Conservation (phyloP, 1,140 invertebrate genomes). For the Drosophila mauritiana region DNA sequence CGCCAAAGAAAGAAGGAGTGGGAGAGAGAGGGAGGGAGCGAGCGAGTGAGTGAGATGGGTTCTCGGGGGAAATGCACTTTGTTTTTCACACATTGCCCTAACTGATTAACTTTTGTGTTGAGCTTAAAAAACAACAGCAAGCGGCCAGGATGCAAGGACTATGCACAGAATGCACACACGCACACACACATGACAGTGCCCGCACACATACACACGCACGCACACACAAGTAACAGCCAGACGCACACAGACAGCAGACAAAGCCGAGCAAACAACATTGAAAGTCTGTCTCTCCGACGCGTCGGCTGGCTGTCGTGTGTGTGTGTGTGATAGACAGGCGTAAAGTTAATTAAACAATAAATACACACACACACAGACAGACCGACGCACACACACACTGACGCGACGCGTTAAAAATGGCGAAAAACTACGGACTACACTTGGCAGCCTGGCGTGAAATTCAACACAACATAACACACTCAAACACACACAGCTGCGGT, state of each 20-base stretch:
- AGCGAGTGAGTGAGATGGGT: background rate
- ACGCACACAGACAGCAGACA: constrained; percentile 20
- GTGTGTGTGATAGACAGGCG: constrained; percentile 78
- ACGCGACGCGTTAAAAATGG: constrained; percentile 75
- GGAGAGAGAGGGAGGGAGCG: background rate
- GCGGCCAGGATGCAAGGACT: constrained; percentile 49
- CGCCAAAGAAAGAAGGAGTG: too few species aligned
- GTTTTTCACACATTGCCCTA: constrained; percentile 82
- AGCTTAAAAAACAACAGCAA: constrained; percentile 70
- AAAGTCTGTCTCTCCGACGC: constrained; percentile 29
- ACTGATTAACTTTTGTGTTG: constrained; percentile 82
- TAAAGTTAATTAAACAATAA: constrained; percentile 84
- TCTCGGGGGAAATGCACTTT: constrained; percentile 72
- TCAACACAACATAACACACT: constrained; percentile 75
- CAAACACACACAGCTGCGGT: constrained; percentile 24
- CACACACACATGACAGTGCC: background rate
- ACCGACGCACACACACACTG: constrained; percentile 27
- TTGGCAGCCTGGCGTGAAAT: constrained; percentile 80
- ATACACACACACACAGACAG: constrained; percentile 55
- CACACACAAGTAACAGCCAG: constrained; percentile 13
- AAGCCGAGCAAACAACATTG: constrained; percentile 52
- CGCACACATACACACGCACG: background rate
- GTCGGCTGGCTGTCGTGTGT: constrained; percentile 11
- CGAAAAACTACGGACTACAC: constrained; percentile 81
- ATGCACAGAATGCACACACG: constrained; percentile 56